Conservation (phyloP, 2,797 vertebrate genomes). For the Crax fasciolata region DNA sequence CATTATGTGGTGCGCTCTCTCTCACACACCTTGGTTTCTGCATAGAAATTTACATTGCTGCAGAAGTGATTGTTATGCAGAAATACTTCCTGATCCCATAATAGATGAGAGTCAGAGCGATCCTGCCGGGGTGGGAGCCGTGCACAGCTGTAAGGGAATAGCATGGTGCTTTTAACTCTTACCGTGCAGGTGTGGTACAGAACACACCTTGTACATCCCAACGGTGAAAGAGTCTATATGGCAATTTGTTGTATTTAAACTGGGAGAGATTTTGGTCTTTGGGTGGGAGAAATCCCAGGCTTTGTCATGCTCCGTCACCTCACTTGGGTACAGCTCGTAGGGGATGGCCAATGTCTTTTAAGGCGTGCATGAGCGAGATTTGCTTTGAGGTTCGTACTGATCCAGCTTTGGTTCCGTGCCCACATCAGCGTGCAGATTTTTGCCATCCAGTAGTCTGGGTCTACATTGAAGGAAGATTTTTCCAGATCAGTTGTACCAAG, state of each 20-base stretch:
- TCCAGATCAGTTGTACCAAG: background rate
- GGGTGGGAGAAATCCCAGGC: background rate
- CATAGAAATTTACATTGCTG: background rate
- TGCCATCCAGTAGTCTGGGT: background rate
- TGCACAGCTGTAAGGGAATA: background rate
- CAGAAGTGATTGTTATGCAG: background rate
- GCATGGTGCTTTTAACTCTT: background rate
- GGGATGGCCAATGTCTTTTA: constrained; percentile 10
- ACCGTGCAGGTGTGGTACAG: background rate
- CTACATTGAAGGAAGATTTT: background rate
- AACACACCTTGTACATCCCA: background rate
- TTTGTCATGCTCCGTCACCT: background rate
- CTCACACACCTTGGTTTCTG: background rate
- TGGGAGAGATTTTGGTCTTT: background rate
- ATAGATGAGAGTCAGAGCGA: background rate
- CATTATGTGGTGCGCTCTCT: background rate
- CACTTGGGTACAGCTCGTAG: background rate
- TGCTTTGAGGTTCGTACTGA: background rate
- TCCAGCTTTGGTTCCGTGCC: background rate
- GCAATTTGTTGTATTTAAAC: background rate
- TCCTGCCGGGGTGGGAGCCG: background rate
- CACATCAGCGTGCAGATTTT: background rate
- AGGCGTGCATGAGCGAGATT: background rate
- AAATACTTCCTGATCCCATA: background rate
- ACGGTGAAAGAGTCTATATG: background rate